Conservation (phyloP, 2,113 vertebrate species). For the Telmatochromis sp. region DNA sequence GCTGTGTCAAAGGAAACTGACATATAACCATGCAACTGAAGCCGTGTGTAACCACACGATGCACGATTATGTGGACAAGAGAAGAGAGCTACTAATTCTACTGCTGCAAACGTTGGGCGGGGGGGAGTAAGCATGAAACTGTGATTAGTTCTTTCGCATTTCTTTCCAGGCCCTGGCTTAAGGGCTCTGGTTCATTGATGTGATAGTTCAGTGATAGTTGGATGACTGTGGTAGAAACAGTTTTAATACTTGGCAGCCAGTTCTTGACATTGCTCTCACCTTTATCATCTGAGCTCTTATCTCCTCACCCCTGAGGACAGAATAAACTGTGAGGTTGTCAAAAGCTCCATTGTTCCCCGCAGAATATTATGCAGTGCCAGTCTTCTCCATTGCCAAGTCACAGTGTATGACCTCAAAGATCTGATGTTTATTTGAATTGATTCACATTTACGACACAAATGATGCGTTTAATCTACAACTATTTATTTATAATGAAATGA, state of each 20-base stretch:
- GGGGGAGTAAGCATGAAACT: background rate
- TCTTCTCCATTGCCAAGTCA: background rate
- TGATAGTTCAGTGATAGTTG: background rate
- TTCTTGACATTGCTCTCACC: conserved; percentile 1
- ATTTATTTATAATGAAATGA: background rate
- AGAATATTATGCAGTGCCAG: background rate
- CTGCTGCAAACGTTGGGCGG: background rate
- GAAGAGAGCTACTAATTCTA: background rate
- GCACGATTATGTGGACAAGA: background rate
- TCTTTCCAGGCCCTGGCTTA: background rate
- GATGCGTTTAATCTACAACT: background rate
- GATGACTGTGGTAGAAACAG: background rate
- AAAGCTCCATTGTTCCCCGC: background rate
- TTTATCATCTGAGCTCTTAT: conserved; percentile 14
- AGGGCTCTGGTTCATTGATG: background rate
- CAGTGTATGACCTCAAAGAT: background rate
- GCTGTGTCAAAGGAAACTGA: background rate
- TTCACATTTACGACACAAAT: background rate
- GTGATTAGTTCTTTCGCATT: background rate
- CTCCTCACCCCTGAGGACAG: background rate
- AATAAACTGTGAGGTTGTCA: background rate
- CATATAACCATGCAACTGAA: background rate
- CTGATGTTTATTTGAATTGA: background rate
- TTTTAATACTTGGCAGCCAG: background rate
- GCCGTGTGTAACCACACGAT: background rate